phyloP scores from a whole-genome alignment of 2,888 invertebrate genomes.

The Marasmarcha lunaedactyla region DNA sequence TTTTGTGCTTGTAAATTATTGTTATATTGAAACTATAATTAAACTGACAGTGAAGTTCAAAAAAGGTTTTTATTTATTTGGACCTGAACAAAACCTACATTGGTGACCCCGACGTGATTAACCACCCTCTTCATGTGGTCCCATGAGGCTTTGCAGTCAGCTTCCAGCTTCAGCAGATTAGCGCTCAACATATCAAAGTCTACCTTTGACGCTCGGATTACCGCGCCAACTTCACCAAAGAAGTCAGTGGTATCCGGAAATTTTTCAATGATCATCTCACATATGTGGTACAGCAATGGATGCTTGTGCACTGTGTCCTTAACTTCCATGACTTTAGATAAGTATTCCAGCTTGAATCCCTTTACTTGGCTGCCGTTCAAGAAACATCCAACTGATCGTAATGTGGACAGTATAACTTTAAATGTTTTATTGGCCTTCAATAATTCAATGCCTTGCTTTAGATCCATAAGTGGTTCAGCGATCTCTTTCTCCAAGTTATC shows the following conservation, averaged over 20 bases:
- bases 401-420: conserved; percentile 91
- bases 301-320: conserved; percentile 99
- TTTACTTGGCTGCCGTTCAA: conserved; percentile 93
- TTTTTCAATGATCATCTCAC: conserved; percentile 97
- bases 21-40: no score
- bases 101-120: conserved; percentile 96
- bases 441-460: conserved; percentile 96
- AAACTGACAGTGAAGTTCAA: no score
- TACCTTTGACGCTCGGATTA: conserved; percentile 91
- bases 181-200: conserved; percentile 93
- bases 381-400: conserved; percentile 96
- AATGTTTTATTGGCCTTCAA: conserved; percentile 94
- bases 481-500: conserved; percentile 98
- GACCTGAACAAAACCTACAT: no score
- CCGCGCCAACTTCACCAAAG: conserved; percentile 95
- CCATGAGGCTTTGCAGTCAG: conserved; percentile 97
- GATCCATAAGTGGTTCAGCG: conserved; percentile 97
- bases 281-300: conserved; percentile 95
- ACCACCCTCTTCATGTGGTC: conserved; percentile 95
- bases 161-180: conserved; percentile 90
- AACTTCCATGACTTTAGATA: conserved; percentile 97
- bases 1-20: no score
- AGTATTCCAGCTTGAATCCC: conserved; percentile 97
- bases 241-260: conserved; percentile 96
- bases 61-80: no score